Evolutionary conservation across 2,888 invertebrate genomes (phyloP).

Genomic region (Himalopsyche anomala): DNA sequence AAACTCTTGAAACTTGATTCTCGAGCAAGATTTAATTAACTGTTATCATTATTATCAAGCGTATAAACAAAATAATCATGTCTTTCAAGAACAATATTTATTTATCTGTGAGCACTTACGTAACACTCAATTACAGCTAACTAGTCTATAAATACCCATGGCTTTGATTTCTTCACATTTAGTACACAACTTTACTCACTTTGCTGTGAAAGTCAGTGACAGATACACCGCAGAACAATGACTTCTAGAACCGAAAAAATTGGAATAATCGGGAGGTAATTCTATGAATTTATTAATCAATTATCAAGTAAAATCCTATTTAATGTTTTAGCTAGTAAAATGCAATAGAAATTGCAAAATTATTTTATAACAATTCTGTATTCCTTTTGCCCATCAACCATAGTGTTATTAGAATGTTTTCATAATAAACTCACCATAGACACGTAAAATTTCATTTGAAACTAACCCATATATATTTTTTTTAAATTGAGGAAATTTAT

Average conservation of each 20-base stretch:
- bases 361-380: neutral
- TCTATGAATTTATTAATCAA: slow-evolving; percentile 42
- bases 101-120: neutral
- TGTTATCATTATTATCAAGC: no score
- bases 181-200: neutral
- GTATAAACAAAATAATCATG: no score
- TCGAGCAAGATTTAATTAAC: no score
- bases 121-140: neutral
- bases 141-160: neutral
- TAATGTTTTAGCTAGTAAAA: neutral
- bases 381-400: neutral
- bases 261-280: slow-evolving; percentile 86
- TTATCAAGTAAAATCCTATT: neutral
- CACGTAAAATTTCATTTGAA: no score
- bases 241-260: slow-evolving; percentile 77
- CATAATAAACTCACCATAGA: neutral
- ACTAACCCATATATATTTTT: no score
- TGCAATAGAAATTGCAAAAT: neutral
- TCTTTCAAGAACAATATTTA: no score
- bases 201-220: neutral
- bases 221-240: slow-evolving; percentile 36
- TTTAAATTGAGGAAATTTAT: no score
- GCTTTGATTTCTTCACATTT: neutral
- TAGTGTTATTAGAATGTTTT: neutral
- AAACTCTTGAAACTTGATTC: no score